Conservation (phyloP, 2,797 vertebrate genomes). For the Tenualosa ilisha region DNA sequence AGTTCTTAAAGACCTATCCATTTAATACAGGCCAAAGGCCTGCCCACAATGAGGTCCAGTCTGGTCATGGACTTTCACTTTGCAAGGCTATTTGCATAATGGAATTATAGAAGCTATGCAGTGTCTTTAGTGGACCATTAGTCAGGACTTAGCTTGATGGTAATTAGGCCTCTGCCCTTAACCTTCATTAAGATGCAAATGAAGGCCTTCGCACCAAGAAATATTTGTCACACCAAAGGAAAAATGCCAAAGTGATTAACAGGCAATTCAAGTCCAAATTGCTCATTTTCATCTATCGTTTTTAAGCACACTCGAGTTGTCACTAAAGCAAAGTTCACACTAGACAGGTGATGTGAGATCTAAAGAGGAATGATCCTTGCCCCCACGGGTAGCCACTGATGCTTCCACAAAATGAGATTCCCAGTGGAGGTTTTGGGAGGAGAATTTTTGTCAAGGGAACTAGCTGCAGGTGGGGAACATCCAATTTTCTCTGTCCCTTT, state of each 20-base stretch:
- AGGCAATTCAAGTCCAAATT: slow-evolving; percentile 70
- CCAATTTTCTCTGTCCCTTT: not conserved
- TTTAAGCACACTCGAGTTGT: slow-evolving; percentile 63
- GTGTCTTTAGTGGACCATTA: slow-evolving; percentile 87
- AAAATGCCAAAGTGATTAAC: slow-evolving; percentile 80
- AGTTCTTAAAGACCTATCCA: slow-evolving; percentile 55
- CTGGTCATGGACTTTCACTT: slow-evolving; percentile 79
- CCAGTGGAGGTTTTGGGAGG: not conserved
- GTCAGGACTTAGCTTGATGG: slow-evolving; percentile 85
- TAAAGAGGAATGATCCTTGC: slow-evolving; percentile 47
- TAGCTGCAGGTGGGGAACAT: not conserved
- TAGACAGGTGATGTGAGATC: not conserved
- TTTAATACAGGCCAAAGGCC: slow-evolving; percentile 75
- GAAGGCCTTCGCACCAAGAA: slow-evolving; percentile 80
- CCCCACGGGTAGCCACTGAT: not conserved
- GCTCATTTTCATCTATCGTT: slow-evolving; percentile 70
- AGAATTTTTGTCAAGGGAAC: not conserved
- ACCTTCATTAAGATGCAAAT: slow-evolving; percentile 96
- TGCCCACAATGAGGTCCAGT: slow-evolving; percentile 71
- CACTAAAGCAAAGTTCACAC: slow-evolving; percentile 10
- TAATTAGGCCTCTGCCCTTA: slow-evolving; percentile 98
- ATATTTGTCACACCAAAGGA: slow-evolving; percentile 77
- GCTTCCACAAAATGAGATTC: not conserved
- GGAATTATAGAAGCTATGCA: slow-evolving; percentile 87
- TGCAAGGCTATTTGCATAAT: slow-evolving; percentile 91